Evolutionary conservation across 1,140 invertebrate genomes (phyloP), one percentile per base, ranked within the genome.

Genomic region (Drosophila pseudoobscura): DNA sequence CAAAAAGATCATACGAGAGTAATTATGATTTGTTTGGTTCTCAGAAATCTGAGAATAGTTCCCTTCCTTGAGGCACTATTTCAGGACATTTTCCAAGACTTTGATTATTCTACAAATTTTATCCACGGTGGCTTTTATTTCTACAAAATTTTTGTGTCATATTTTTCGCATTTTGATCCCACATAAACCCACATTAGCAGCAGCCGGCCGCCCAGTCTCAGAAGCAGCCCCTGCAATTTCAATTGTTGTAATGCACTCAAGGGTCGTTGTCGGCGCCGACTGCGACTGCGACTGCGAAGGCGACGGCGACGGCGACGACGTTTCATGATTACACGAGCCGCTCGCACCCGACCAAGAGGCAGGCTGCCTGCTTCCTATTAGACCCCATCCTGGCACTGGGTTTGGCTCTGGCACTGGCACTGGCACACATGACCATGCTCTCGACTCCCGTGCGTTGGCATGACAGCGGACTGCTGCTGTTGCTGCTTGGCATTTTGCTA

Each of bases 181-280:
- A 26, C 35, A 13, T 57, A 56, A 68, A 24, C 26, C 51, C 58
- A 56, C 43, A 53, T 70, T 53, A 68, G 59, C 17, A 29, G 49
- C n/a, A 29, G 49, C n/a, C 6, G 29, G 35, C 49, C 29, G 20
- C 15, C 41, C 43, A 43, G 70, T 52, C 55, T 43, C 39, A 45
- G 58, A 39, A 17, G 41, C 64, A 43, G 31, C 54, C 55, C 54
- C 24, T 26, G 45, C 78, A 75, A 88, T 87, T 87, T 88, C 83
- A 78, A 88, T 88, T 87, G 78, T 87, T 88, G 78, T 78, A 82
- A 83, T 87, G 83, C 75, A 88, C 75, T 88, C 78, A 78, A 75
- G 66, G 83, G 75, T 76, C 83, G 57, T 17, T 20, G 47, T 62
- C 60, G 54, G 17, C 17, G 17, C 17, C 17, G 17, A 17, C 17